Base-by-base conservation (phyloP, 2,113 vertebrate species). In the Ciconia stormi region DNA sequence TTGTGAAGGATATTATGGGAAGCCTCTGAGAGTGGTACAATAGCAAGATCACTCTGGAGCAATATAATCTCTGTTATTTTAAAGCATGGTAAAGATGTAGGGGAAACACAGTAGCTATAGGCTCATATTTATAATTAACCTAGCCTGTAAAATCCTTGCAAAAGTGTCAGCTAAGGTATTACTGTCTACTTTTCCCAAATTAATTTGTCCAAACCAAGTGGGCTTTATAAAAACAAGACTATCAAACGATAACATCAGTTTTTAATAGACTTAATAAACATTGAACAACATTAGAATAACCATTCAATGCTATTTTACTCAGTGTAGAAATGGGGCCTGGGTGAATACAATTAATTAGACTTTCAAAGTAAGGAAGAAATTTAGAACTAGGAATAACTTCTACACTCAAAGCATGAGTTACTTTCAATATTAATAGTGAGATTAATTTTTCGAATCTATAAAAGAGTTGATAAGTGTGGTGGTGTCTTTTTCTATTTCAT, bases 61-160 rank as follows among this genome's bases (percentile, higher is more conserved):
- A 66, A 52, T 47, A 74, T 87, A 87, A 90, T 3, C 16, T 59
- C 65, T 93, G 50, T 67, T 89, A 87, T 71, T 96, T 93, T 91
- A 96, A 97, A 87, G 52, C 36, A n/a, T 32, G 44, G 36, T 61
- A 92, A 94, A 93, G 59, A 72, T 56, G 18, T 16, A 17, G 34
- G n/a, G 38, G 5, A 81, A 93, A 81, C 6, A 3, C 30, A 66
- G 63, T 53, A 97, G 42, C 67, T 90, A 83, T 66, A 83, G 11
- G 13, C 76, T 81, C 72, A n/a, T 95, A 90, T 87, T 95, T 92
- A 74, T 90, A 96, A 95, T 95, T 97, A 97, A 95, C 36, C 69
- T 55, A 67, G 27, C n/a, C 56, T 69, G 42, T 93, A 87, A 96
- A 93, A 92, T 71, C 52, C 30, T 76, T 93, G 56, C 32, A 84